Evolutionary conservation across 1,140 invertebrate species (phyloP), one percentile per base, ranked within the genome.

Genomic region (Medauroidea extradentata): DNA sequence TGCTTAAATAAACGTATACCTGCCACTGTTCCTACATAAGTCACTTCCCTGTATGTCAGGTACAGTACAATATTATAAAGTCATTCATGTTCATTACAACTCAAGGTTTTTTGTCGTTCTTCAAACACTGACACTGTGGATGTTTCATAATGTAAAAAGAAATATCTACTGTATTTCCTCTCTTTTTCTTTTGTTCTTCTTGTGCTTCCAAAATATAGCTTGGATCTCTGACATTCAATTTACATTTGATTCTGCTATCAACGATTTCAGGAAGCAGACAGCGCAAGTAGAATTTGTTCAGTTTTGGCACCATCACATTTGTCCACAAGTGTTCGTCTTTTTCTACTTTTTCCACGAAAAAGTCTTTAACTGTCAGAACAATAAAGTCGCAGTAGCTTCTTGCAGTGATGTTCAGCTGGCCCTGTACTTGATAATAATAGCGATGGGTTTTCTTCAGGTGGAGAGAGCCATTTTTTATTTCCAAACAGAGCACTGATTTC

Each of bases 351-450:
- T 61, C 24, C 5, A 51, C 29, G 18, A 56, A 25, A 23, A 46
- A 2, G 18, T 60, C 43, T 11, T 46, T 53, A 8, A 8, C 16
- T 14, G 55, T 42, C 23, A 38, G 71, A 7, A 70, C 60, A 43
- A 68, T 60, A 62, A 71, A 67, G 63, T 72, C 67, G 59, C 69
- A 69, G 60, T 62, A 72, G 18, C 61, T 48, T 19, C 60, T 14
- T 2, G 62, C 58, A 21, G 65, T 69, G 0, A 72, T 49, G 8
- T 50, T 56, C 16, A 72, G 38, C 42, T 72, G 69, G 21, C 66
- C 67, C n/a, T 68, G 66, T 24, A 73, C 53, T 57, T 73, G 71
- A 46, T 62, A 67, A 48, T 63, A 72, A 57, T 71, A 71, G 16
- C 55, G 18, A 57, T 68, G 61, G 16, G 29, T 64, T 43, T 38